Evolutionary conservation across 2,797 vertebrate species (phyloP), one percentile per base, ranked within the genome.

Genomic region (Phataginus tetradactyla): DNA sequence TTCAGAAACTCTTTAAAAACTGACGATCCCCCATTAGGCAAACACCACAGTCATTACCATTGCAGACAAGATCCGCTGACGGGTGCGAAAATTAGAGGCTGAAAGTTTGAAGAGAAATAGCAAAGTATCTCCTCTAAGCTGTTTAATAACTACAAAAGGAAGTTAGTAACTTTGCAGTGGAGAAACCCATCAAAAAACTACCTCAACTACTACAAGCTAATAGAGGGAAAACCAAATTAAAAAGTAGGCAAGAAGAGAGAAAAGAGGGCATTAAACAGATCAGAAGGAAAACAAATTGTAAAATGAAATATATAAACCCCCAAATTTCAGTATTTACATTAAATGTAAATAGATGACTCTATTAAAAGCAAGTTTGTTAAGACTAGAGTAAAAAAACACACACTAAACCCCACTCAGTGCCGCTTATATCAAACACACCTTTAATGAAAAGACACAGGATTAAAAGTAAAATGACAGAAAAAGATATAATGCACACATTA

Each of bases 321-420:
- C 1, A 93, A 92, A 69, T 84, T 72, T 86, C 64, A 75, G 11
- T 77, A 59, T 59, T 93, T 93, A 86, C 11, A 51, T 80, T 92
- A 90, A 78, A 69, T 93, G 4, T 95, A 91, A 96, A 83, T 89
- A 89, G 78, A 63, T 25, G 75, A 61, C 11, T 49, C 25, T 51
- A 63, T 74, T 86, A 80, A 90, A 93, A 97, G 17, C 94, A 71
- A 74, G 49, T 69, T 96, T 79, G 32, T 75, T 18, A 93, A 75
- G 74, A 79, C 78, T 83, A n/a, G 25, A 78, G 86, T 64, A 4
- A 63, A 87, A 71, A 75, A 45, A 79, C 57, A 86, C 13, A 51
- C 8, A 64, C 39, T 45, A 80, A 75, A 25, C 34, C 29, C 61
- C 66, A 14, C 39, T n/a, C 51, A 66, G 0, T 57, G 61, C 78